A percentile compares a stretch with the other conserved stretches of the same genome.
These are phyloP conservation scores for Lycopodina hypogea DNA, from an alignment of 37 sponge, comb jelly and placozoan genomes.

Conservation along the genomic window DNA sequence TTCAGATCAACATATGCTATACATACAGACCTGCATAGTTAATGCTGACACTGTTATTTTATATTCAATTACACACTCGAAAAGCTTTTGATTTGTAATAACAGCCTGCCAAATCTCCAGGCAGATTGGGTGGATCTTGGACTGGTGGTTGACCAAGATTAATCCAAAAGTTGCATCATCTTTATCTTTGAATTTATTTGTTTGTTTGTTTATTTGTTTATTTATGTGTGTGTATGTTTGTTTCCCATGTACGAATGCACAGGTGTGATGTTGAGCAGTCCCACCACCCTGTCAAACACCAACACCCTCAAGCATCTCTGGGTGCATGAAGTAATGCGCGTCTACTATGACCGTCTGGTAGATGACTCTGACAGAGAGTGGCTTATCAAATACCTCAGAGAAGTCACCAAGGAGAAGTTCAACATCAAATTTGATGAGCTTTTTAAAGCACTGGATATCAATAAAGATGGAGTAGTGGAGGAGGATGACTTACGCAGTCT, in stretches of 20 bases:
- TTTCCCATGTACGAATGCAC: too few relatives aligned
- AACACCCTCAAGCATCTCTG: slow-evolving; percentile 60
- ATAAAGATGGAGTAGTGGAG: slow-evolving; percentile 86
- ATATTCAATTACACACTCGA: too few relatives aligned
- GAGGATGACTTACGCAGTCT: slow-evolving; percentile 93
- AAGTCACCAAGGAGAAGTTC: slow-evolving; percentile 56
- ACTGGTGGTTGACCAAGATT: too few relatives aligned
- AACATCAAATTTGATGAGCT: slow-evolving; percentile 75
- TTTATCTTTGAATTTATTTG: too few relatives aligned
- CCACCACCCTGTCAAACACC: slow-evolving; percentile 32
- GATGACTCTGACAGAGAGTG: slow-evolving; percentile 87
- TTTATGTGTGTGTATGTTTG: neutral
- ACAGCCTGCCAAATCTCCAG: too few relatives aligned
- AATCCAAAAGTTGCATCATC: too few relatives aligned
- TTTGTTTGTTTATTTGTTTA: too few relatives aligned
- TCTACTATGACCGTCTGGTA: slow-evolving; percentile 97
- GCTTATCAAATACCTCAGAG: slow-evolving; percentile 76
- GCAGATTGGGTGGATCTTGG: too few relatives aligned
- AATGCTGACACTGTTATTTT: too few relatives aligned
- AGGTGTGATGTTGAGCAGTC: slow-evolving; percentile 69
- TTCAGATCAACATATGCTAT: too few relatives aligned
- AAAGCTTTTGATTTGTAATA: too few relatives aligned
- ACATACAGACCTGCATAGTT: too few relatives aligned
- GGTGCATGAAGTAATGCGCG: slow-evolving; percentile 86
- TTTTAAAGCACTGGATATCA: slow-evolving; percentile 79